These are phyloP conservation scores for Bombus terrestris DNA, from an alignment of 1,140 invertebrate species.

Conservation along the genomic window DNA sequence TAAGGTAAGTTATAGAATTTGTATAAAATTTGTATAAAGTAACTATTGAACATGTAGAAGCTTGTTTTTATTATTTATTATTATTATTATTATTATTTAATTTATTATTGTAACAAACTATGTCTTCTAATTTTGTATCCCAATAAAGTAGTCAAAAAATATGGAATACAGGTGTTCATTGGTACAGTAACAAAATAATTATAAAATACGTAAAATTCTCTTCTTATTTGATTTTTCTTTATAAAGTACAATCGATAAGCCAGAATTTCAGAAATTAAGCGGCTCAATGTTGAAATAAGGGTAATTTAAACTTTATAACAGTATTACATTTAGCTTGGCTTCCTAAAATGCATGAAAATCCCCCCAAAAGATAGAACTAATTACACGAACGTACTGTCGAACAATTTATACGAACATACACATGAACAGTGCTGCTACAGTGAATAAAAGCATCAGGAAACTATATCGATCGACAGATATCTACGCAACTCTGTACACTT, in stretches of 20 bases:
- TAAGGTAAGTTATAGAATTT: too few species aligned
- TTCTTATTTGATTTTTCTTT: neutral
- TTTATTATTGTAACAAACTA: too few species aligned
- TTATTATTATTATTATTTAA: too few species aligned
- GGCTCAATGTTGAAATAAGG: neutral
- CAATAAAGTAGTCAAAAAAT: too few species aligned
- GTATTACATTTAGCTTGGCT: neutral
- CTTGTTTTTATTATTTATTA: too few species aligned
- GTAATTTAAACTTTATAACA: neutral
- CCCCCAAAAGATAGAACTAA: too few species aligned
- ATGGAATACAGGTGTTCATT: too few species aligned
- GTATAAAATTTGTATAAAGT: too few species aligned
- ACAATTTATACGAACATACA: neutral
- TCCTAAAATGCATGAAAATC: neutral
- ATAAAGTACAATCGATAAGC: neutral
- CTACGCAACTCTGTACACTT: neutral
- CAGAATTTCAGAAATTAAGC: neutral
- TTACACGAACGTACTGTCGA: neutral
- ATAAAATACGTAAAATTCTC: neutral
- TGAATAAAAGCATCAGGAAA: neutral
- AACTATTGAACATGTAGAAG: too few species aligned
- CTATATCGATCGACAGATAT: neutral
- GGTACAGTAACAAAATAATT: too few species aligned
- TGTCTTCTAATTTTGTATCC: too few species aligned
- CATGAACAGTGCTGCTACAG: neutral